Base-by-base conservation (phyloP, 2,888 invertebrate genomes). In the Caenorhabditis panamensis region DNA sequence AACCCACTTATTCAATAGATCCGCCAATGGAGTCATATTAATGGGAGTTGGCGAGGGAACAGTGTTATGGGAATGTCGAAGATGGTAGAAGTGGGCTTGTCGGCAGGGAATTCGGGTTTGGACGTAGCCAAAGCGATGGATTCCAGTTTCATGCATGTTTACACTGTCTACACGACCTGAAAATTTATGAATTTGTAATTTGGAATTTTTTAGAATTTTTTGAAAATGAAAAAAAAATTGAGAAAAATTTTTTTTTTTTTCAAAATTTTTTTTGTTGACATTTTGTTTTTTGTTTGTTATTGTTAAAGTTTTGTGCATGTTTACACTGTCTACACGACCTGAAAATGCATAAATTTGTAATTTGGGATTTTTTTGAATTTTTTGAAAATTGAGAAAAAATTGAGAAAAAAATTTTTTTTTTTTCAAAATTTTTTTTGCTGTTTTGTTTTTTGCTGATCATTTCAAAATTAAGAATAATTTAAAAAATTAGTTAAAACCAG, bases 91-190 rank as follows among this genome's bases (percentile, higher is more conserved):
- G 67, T 90, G 90, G 24, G 88, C 90, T 64, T 87, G 85, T 44
- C 85, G 62, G 54, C 85, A 85, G 13, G 85, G 84, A 68, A 84
- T 67, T 41, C 86, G 53, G 1, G 87, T 87, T 59, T 89, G 89
- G 9, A 89, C 89, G 67, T 86, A 89, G 47, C 90, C 89, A 51
- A 89, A 85, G 20, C 90, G 84, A 72, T 89, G 89, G 36, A 90
- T 89, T n/a, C 90, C 90, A 4, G 89, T 89, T 71, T 90, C 90
- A 63, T 90, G 90, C 90, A 90, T 90, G 71, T 90, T 90, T 18
- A 90, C 90, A 61, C 83, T 86, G 58, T 90, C 89, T 0, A 89
- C 89, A 18, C 90, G 85, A 49, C 84, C 88, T 88, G 63, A 58
- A 83, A 28, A n/a, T n/a, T n/a, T n/a, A n/a, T n/a, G n/a, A n/a